A percentile compares a stretch with the other conserved stretches of the same genome.
Evolutionary conservation across 2,888 invertebrate genomes (phyloP).

Genomic region (Patella depressa): DNA sequence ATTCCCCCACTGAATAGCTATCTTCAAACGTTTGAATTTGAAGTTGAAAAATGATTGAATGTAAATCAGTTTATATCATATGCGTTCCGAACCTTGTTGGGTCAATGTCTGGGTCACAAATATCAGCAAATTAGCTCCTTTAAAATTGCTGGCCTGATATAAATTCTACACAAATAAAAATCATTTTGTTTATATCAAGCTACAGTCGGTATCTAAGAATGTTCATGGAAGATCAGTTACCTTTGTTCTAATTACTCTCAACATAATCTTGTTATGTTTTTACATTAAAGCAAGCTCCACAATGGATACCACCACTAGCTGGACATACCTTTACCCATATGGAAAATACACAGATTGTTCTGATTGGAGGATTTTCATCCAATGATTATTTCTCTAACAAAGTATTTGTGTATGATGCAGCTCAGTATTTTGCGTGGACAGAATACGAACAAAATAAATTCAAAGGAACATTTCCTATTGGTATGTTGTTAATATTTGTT

Average conservation of each 20-base stretch:
- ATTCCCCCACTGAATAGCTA: no score
- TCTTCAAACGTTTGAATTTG: no score
- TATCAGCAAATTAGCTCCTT: no score
- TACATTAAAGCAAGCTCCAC: slow-evolving; percentile 40
- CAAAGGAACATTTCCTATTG: slow-evolving; percentile 83
- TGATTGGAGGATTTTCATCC: slow-evolving; percentile 86
- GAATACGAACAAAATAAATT: slow-evolving; percentile 68
- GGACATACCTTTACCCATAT: slow-evolving; percentile 91
- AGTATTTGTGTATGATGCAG: slow-evolving; percentile 79
- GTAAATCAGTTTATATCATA: no score
- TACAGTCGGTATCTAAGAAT: no score
- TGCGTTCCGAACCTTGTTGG: no score
- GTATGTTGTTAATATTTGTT: slow-evolving; percentile 67
- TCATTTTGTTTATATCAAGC: no score
- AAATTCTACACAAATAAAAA: no score
- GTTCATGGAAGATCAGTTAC: no score
- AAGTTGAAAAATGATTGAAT: no score
- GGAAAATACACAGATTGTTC: slow-evolving; percentile 78
- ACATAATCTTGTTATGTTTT: neutral
- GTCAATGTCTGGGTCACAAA: no score
- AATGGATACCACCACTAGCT: slow-evolving; percentile 78
- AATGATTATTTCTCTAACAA: slow-evolving; percentile 83
- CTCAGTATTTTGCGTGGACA: slow-evolving; percentile 73
- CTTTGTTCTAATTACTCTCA: neutral
- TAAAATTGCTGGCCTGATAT: no score